Conservation (phyloP, 2,797 vertebrate genomes). For the Muscicapa comitata region DNA sequence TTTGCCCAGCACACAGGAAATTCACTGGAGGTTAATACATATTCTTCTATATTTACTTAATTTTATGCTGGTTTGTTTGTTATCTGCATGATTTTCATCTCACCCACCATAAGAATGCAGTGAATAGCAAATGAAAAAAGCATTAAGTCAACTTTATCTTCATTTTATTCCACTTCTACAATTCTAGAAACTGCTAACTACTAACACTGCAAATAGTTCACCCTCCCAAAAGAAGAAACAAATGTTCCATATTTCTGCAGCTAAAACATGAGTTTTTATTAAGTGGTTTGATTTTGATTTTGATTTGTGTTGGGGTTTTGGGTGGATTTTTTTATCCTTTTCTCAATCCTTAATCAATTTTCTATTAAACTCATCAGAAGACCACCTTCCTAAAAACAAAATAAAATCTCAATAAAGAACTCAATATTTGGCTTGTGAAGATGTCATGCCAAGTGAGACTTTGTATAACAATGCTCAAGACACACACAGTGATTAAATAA, state of each 20-base stretch:
- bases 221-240: accelerated
- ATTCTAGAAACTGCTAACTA: background rate
- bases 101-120: background rate
- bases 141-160: background rate
- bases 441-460: background rate
- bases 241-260: background rate
- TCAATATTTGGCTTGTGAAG: background rate
- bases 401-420: background rate
- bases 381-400: background rate
- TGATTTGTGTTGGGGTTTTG: background rate
- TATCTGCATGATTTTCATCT: background rate
- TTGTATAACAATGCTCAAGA: background rate
- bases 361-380: background rate
- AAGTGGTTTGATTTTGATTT: background rate
- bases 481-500: background rate
- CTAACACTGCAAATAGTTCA: background rate
- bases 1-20: background rate
- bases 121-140: background rate
- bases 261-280: background rate
- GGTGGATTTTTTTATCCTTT: background rate
- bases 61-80: background rate
- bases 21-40: background rate
- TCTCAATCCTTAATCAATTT: background rate
- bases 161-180: background rate
- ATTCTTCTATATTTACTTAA: background rate